These are phyloP conservation scores for Neocrepidodera transversa DNA, from an alignment of 2,888 invertebrate species.

Conservation along the genomic window DNA sequence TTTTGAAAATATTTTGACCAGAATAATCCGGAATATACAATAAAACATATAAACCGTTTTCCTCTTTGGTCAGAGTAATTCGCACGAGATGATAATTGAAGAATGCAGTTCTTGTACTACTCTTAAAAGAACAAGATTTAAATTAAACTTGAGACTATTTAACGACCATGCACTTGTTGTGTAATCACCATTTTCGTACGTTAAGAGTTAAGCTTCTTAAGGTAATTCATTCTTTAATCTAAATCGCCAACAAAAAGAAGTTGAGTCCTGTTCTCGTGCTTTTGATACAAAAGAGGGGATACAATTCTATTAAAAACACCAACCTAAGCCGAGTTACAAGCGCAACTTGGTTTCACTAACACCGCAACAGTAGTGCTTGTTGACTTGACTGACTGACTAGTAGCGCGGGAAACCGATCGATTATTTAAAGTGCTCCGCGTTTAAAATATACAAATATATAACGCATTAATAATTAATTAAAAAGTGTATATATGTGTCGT, in stretches of 20 bases:
- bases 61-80: no score
- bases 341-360: constrained; percentile 28
- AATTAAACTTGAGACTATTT: no score
- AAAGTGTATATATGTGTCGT: neutral
- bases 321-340: constrained; percentile 13
- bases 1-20: no score
- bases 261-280: constrained; percentile 15
- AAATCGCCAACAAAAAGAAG: constrained; percentile 8
- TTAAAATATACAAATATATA: neutral
- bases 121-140: no score
- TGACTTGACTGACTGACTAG: no score
- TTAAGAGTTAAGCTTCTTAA: constrained; percentile 2
- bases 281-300: constrained; percentile 16
- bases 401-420: constrained; percentile 19
- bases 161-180: neutral
- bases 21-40: no score
- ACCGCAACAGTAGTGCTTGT: no score
- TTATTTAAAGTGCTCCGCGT: neutral
- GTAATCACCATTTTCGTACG: neutral
- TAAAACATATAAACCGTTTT: no score
- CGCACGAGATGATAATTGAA: no score
- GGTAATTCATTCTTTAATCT: neutral
- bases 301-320: constrained; percentile 21
- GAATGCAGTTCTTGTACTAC: no score
- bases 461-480: neutral